Conservation (phyloP, 2,113 vertebrate genomes). For the Patagioenas fasciata region DNA sequence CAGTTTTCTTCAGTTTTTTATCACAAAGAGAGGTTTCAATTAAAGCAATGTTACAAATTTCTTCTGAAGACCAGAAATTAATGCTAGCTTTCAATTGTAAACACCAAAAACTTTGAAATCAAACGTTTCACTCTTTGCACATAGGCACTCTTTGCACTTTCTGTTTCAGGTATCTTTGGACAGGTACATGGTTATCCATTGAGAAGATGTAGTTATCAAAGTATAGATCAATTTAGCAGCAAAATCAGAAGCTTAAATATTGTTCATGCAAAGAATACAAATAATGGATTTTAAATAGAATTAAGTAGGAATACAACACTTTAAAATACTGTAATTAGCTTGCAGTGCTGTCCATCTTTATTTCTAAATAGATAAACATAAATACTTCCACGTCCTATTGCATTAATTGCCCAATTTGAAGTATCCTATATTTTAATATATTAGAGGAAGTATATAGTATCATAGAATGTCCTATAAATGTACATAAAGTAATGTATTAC, state of each 20-base stretch:
- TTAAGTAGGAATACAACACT: background rate
- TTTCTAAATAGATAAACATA: background rate
- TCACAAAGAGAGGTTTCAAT: background rate
- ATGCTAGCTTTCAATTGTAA: background rate
- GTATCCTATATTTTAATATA: background rate
- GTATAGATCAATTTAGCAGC: background rate
- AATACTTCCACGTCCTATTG: background rate
- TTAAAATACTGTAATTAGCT: background rate
- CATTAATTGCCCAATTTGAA: background rate
- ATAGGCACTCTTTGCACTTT: background rate
- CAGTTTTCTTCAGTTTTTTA: background rate
- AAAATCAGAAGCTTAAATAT: background rate
- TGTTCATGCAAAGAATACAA: background rate
- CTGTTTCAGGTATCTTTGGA: background rate
- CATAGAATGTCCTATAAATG: no score
- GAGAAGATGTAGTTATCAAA: background rate
- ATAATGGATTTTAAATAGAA: background rate
- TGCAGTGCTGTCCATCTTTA: background rate
- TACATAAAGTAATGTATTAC: background rate
- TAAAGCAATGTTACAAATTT: background rate
- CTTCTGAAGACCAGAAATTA: background rate
- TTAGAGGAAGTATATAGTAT: background rate
- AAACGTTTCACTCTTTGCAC: background rate
- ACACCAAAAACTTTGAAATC: background rate
- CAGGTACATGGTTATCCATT: background rate